Evolutionary conservation across 2,113 vertebrate genomes (phyloP).

Genomic region (Rhinichthys klamathensis): DNA sequence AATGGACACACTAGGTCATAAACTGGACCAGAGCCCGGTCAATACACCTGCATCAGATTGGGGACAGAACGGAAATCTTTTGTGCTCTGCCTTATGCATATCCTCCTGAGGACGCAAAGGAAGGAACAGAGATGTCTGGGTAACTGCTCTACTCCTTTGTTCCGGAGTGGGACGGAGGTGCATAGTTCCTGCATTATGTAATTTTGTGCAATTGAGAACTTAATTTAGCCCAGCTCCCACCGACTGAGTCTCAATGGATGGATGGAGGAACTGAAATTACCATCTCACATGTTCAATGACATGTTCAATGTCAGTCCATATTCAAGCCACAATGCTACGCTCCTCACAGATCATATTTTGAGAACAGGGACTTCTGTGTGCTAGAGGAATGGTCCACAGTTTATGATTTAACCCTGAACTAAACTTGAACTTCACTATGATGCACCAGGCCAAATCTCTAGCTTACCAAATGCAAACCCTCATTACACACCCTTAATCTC

Average conservation of each 20-base stretch:
- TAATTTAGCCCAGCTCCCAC: slow-evolving; percentile 19
- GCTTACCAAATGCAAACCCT: not conserved
- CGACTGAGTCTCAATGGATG: not conserved
- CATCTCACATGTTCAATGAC: not conserved
- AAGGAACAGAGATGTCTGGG: slow-evolving; percentile 12
- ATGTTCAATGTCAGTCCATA: not conserved
- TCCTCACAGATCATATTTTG: not conserved
- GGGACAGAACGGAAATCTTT: slow-evolving; percentile 34
- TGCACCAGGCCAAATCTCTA: not conserved
- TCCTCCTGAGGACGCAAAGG: not conserved
- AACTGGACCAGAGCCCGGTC: not conserved
- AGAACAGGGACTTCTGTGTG: slow-evolving; percentile 52
- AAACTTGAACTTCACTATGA: too few relatives aligned
- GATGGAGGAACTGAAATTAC: slow-evolving; percentile 26
- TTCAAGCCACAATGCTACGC: not conserved
- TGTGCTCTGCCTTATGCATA: not conserved
- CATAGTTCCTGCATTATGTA: slow-evolving; percentile 45
- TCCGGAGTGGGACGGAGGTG: slow-evolving; percentile 18
- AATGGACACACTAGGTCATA: slow-evolving; percentile 1
- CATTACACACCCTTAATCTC: not conserved
- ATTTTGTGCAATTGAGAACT: slow-evolving; percentile 16
- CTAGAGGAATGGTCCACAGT: slow-evolving; percentile 57
- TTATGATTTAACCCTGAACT: not conserved
- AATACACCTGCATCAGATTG: slow-evolving; percentile 14
- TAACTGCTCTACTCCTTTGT: not conserved